A percentile compares a stretch with the other conserved stretches of the same genome.
phyloP scores from a whole-genome alignment of 2,113 vertebrate species.

The Tamias sibiricus region DNA sequence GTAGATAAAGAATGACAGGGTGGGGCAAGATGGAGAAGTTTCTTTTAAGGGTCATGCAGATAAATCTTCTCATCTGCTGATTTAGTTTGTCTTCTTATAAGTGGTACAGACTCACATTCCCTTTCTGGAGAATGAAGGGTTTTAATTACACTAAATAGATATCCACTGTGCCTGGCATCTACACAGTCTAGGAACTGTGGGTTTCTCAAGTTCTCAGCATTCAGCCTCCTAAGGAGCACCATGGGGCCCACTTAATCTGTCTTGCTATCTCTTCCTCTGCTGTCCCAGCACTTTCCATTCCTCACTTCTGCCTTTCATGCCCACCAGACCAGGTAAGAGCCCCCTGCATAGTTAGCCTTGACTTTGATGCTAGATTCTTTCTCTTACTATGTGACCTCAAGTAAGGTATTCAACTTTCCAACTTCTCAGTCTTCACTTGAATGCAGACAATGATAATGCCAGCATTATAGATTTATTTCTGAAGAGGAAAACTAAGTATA shows the following conservation, averaged over 20 bases:
- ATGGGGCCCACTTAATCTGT: fast-evolving
- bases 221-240: not conserved
- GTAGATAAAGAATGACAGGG: not conserved
- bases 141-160: not conserved
- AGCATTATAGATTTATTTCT: not conserved
- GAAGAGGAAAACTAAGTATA: not conserved
- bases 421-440: not conserved
- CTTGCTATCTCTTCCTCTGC: not conserved
- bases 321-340: not conserved
- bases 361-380: not conserved
- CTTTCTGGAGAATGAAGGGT: not conserved
- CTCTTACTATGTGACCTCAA: not conserved
- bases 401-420: not conserved
- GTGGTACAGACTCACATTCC: not conserved
- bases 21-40: fast-evolving
- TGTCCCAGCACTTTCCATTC: not conserved
- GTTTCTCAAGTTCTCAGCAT: not conserved
- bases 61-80: not conserved
- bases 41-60: not conserved
- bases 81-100: not conserved
- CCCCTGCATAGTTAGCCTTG: not conserved
- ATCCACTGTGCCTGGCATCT: not conserved
- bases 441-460: not conserved
- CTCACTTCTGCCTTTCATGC: not conserved
- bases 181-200: not conserved